Conservation (phyloP, 2,797 vertebrate species). For the Gymnothorax reevesii region DNA sequence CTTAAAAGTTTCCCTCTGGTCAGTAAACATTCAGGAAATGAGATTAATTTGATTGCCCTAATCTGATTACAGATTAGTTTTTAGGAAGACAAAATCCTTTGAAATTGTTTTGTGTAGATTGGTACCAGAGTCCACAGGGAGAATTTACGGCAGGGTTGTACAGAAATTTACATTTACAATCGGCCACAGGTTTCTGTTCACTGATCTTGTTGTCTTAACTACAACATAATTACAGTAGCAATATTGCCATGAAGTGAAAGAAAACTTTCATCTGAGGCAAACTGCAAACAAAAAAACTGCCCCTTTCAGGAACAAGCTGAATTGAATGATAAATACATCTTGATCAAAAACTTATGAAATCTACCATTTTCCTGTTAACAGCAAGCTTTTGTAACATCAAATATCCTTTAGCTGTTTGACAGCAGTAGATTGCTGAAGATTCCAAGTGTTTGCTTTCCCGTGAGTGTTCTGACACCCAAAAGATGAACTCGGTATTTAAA, state of each 20-base stretch:
- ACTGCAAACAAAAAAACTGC: too few species aligned
- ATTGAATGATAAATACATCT: too few species aligned
- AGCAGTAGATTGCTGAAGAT: too few species aligned
- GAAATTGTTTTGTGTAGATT: slow-evolving; percentile 40
- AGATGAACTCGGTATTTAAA: too few species aligned
- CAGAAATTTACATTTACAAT: slow-evolving; percentile 21
- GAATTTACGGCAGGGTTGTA: not conserved
- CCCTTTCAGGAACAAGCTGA: too few species aligned
- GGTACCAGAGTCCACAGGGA: slow-evolving; percentile 44
- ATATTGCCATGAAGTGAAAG: not conserved
- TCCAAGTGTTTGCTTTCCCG: too few species aligned
- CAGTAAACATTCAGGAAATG: not conserved
- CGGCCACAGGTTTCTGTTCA: slow-evolving; percentile 21
- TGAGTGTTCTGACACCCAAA: too few species aligned
- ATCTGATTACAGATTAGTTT: slow-evolving; percentile 58
- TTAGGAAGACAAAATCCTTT: slow-evolving; percentile 56
- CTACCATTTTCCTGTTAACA: too few species aligned
- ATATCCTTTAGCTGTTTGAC: too few species aligned
- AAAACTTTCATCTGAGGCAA: not conserved
- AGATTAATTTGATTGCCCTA: slow-evolving; percentile 51
- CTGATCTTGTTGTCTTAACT: not conserved
- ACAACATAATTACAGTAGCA: not conserved
- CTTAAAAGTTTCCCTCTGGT: not conserved
- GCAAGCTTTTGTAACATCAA: too few species aligned
- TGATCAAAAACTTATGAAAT: too few species aligned